phyloP scores from a whole-genome alignment of 2,797 vertebrate genomes.

The Emydoidea blandingii region DNA sequence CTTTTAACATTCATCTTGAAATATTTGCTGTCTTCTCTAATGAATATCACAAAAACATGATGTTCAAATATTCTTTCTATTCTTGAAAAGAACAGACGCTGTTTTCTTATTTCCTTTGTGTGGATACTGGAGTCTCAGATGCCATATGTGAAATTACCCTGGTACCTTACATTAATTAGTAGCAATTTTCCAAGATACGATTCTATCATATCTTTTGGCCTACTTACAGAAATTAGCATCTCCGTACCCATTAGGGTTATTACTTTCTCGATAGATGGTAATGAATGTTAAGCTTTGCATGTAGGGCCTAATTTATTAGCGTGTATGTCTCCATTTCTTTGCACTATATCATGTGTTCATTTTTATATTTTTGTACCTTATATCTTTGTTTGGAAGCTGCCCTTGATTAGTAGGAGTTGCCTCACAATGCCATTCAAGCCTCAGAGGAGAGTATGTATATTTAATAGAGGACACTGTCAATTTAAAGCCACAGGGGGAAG shows the following conservation, averaged over 20 bases:
- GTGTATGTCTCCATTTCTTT: constrained; percentile 53
- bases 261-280: constrained; percentile 52
- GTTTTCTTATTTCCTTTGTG: constrained; percentile 9
- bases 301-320: constrained; percentile 55
- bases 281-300: constrained; percentile 62
- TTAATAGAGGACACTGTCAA: neutral
- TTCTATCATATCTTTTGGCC: constrained; percentile 37
- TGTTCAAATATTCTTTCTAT: neutral
- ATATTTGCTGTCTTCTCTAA: neutral
- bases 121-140: neutral
- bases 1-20: neutral
- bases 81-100: constrained; percentile 1
- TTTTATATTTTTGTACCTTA: constrained; percentile 26
- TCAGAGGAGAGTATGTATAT: neutral
- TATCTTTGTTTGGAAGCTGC: constrained; percentile 29
- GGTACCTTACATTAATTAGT: constrained; percentile 41
- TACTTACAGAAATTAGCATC: constrained; percentile 47
- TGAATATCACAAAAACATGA: neutral
- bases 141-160: constrained; percentile 5
- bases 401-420: constrained; percentile 33
- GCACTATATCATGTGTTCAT: constrained; percentile 37
- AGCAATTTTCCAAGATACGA: constrained; percentile 31
- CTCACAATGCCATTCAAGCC: neutral
- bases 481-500: neutral
- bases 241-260: constrained; percentile 35